Evolutionary conservation across 2,888 invertebrate genomes (phyloP), one percentile per base, ranked within the genome.

Genomic region (Agonopterix arenella): DNA sequence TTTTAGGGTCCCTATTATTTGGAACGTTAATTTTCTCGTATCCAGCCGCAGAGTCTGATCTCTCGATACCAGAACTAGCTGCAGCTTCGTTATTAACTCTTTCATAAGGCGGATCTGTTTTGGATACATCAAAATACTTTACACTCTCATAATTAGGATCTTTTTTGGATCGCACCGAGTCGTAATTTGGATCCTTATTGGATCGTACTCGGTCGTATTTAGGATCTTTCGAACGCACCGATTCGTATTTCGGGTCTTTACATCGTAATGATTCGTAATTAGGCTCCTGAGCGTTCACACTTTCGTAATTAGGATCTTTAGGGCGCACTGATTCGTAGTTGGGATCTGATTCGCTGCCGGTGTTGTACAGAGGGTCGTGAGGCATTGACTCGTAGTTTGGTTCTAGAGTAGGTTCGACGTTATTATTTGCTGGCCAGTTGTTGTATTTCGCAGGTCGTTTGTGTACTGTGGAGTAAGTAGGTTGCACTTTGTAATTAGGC

Each of bases 141-240:
- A 96, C 95, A 58, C 94, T 95, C 72, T 96, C 95, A 66, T 96
- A 96, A 72, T 95, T 95, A 0, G 95, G 95, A 84, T 95, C 93
- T 45, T 90, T 90, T 60, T 79, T 69, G 8, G 90, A 90, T 54
- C 81, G 81, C 1, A 92, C 91, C 11, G 91, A 91, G 57, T 92
- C 92, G 66, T 96, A 96, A 72, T 95, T 95, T 0, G 95, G 95
- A 84, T 95, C 93, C 45, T 90, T 90, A 59, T 79, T 69, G 8
- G 90, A 90, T 54, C 81, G 80, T 1, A 92, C 91, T n/a, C 91
- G 91, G 58, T 92, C 92, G 66, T 96, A 96, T 72, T 94, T 94
- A 0, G 94, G 92, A 68, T 93, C 94, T 78, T 82, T 80, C 1
- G 75, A 74, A 37, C 80, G 66, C 2, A 80, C 67, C 0, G 79